A percentile compares a stretch with the other conserved stretches of the same genome.
Evolutionary conservation across 2,888 invertebrate species (phyloP).

Genomic region (Cantharis lateralis): DNA sequence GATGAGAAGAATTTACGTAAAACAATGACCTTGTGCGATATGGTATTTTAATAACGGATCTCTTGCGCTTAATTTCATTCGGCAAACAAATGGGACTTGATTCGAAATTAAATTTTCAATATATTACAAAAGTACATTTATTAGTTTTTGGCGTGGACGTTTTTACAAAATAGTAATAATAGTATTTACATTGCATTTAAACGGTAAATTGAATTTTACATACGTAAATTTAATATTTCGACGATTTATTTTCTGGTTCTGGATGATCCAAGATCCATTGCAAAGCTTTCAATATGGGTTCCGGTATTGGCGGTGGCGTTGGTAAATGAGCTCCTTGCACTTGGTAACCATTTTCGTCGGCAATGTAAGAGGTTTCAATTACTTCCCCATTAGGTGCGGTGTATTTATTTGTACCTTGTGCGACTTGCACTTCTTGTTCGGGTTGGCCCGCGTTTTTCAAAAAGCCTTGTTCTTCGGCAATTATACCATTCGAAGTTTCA

Average conservation of each 20-base stretch:
- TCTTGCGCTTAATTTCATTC: background rate
- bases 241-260: constrained; percentile 54
- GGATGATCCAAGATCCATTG: constrained; percentile 70
- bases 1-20: background rate
- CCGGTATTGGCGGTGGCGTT: constrained; percentile 72
- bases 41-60: background rate
- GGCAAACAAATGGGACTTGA: background rate
- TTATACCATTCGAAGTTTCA: constrained; percentile 65
- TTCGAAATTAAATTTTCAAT: background rate
- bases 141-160: background rate
- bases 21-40: background rate
- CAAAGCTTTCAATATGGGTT: constrained; percentile 68
- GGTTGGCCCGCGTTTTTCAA: constrained; percentile 62
- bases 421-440: constrained; percentile 61
- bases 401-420: constrained; percentile 63
- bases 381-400: constrained; percentile 61
- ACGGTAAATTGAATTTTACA: background rate
- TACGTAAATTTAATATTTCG: background rate
- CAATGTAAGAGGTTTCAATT: constrained; percentile 63
- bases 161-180: background rate
- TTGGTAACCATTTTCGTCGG: constrained; percentile 74
- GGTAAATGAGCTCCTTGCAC: constrained; percentile 66
- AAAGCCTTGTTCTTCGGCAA: constrained; percentile 63
- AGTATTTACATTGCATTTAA: background rate
- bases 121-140: background rate